Evolutionary conservation across 2,888 invertebrate species (phyloP), one percentile per base, ranked within the genome.

Genomic region (Drosophila subsilvestris): DNA sequence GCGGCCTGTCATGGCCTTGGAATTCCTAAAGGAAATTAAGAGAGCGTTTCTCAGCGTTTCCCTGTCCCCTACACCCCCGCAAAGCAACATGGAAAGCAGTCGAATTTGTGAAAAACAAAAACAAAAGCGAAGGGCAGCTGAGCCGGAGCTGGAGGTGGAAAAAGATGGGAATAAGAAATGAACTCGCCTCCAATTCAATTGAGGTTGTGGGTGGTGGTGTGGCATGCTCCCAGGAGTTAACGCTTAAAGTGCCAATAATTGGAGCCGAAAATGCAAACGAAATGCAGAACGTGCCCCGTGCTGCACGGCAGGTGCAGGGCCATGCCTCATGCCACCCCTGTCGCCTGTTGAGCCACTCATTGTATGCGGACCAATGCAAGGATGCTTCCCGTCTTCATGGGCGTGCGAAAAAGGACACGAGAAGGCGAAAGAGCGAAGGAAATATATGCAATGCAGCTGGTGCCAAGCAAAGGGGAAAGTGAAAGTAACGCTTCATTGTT

Each of bases 401-500:
- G 25, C 25, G 32, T 25, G 29, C 20, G 17, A 10, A 43, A 9
- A 12, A 12, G 32, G 12, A 32, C 32, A 1, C 12, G 32, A 32
- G 4, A 32, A 17, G 9, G 7, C 7, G n/a, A 32, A 61, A 60
- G 17, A 55, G 63, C 71, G 70, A 44, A 51, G 61, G 58, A n/a
- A 68, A 74, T 80, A 69, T 78, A 74, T 84, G 77, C 73, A 75
- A 49, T 67, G 76, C 69, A 76, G 75, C 75, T 76, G 72, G 8
- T 66, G 70, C 68, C 68, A 79, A 72, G 74, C 72, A 79, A 79
- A 56, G 62, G 51, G 1, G 63, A 84, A 80, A 88, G 86, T 80
- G 74, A 86, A 83, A 86, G 83, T 78, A 80, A 74, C 76, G 81
- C 86, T 73, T 71, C 79, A 86, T 85, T 88, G 87, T 88, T 84